phyloP scores from a whole-genome alignment of 2,888 invertebrate genomes.

The Xestoiulus laeticollis region DNA sequence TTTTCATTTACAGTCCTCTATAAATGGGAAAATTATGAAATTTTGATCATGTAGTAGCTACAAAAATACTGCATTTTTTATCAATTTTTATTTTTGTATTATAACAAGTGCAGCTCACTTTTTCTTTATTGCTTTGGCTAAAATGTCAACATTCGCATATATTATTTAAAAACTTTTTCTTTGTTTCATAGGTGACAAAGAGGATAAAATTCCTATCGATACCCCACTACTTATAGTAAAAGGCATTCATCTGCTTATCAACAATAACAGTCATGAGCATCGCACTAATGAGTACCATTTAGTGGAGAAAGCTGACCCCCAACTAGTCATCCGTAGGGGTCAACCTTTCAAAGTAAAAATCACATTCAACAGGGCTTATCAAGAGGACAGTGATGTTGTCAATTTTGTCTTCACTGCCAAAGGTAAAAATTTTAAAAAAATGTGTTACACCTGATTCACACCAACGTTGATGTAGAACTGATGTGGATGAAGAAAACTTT shows the following conservation, averaged over 20 bases:
- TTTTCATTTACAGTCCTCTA: no score
- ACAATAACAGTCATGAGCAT: constrained; percentile 60
- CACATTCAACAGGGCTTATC: constrained; percentile 69
- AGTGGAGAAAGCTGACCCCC: constrained; percentile 62
- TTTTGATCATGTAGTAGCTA: no score
- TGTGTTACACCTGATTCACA: no score
- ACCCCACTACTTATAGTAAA: constrained; percentile 23
- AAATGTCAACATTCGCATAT: no score
- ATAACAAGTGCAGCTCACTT: no score
- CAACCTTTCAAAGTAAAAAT: constrained; percentile 80
- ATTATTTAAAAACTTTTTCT: neutral
- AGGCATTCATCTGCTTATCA: constrained; percentile 58
- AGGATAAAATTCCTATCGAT: neutral
- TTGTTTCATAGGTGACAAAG: neutral
- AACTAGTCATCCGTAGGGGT: constrained; percentile 83
- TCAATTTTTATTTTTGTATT: no score
- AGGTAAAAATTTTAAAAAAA: neutral
- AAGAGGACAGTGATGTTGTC: constrained; percentile 59
- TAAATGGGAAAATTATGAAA: no score
- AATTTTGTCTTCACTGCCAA: constrained; percentile 57
- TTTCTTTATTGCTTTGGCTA: no score
- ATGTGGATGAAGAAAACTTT: no score
- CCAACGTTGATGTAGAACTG: no score
- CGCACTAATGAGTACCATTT: constrained; percentile 60
- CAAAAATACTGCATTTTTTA: no score